Evolutionary conservation across 2,888 invertebrate species (phyloP).

Genomic region (Trissoscelio sp.): DNA sequence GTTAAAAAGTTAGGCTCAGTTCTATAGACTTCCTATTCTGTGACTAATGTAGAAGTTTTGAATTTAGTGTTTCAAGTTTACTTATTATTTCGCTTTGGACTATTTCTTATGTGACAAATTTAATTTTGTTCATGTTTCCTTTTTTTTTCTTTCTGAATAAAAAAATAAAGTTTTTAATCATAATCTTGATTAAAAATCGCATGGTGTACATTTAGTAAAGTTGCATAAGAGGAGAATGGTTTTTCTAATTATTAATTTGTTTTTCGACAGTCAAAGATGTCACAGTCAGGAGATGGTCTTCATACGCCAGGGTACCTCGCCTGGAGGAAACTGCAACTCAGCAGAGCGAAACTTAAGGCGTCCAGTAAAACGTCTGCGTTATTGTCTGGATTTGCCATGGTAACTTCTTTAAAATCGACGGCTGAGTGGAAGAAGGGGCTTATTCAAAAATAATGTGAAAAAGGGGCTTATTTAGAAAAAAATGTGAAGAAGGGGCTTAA

Average conservation of each 20-base stretch:
- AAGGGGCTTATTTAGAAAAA: too few species aligned
- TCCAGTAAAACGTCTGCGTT: conserved; percentile 98
- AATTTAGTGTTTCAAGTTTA: background rate
- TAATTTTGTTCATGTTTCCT: background rate
- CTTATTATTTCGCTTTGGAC: background rate
- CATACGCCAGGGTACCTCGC: conserved; percentile 94
- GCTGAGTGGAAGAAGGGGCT: too few species aligned
- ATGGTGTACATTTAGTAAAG: conserved; percentile 19
- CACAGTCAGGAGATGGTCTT: conserved; percentile 89
- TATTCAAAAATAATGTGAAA: too few species aligned
- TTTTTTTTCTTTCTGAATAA: background rate
- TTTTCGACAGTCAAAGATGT: conserved; percentile 88
- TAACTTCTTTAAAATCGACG: conserved; percentile 81
- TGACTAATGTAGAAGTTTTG: background rate
- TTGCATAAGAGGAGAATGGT: background rate
- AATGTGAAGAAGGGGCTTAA: too few species aligned
- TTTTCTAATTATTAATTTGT: conserved; percentile 22
- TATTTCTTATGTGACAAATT: background rate
- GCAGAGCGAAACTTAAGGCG: conserved; percentile 98
- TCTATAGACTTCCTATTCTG: background rate
- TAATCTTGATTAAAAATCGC: conserved; percentile 13
- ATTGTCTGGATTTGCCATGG: conserved; percentile 99
- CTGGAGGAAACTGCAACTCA: conserved; percentile 96
- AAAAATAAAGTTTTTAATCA: background rate
- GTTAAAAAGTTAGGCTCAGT: background rate